Percentiles rank a stretch among this genome's conserved stretches.
Evolutionary conservation across 2,797 vertebrate species (phyloP).

Genomic region (Myotis findleyi): DNA sequence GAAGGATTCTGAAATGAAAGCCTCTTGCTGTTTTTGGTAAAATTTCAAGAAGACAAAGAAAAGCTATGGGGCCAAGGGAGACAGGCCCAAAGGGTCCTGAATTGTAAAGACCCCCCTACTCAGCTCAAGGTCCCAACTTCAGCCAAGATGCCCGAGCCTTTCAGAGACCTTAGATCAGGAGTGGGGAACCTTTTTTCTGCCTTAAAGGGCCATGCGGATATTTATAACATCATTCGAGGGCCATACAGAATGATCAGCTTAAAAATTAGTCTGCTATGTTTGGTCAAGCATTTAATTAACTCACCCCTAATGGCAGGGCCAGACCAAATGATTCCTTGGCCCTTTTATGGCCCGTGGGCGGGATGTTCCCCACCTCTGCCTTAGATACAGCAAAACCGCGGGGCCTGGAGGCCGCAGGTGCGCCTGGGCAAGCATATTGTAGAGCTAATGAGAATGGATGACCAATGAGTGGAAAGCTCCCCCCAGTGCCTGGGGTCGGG

Average conservation of each 20-base stretch:
- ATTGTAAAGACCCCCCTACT: not conserved
- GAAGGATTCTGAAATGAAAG: slow-evolving; percentile 20
- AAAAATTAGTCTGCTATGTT: no score
- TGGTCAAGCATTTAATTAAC: no score
- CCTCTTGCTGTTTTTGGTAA: not conserved
- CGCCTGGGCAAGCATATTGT: not conserved
- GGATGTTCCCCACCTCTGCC: no score
- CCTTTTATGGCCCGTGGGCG: no score
- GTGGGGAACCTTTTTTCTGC: no score
- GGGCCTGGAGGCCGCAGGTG: not conserved
- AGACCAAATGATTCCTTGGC: no score
- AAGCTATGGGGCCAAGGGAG: not conserved
- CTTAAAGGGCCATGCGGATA: no score
- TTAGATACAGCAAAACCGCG: not conserved
- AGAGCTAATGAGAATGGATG: not conserved
- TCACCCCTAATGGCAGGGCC: no score
- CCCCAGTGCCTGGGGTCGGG: not conserved
- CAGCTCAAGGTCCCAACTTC: not conserved
- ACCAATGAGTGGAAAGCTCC: not conserved
- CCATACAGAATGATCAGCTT: no score
- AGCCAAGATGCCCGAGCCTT: not conserved
- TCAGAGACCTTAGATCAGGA: not conserved
- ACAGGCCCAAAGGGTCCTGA: not conserved
- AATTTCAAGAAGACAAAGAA: not conserved
- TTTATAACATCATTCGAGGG: no score